phyloP scores from a whole-genome alignment of 2,888 invertebrate species.

The Reticulitermes lucifugus region DNA sequence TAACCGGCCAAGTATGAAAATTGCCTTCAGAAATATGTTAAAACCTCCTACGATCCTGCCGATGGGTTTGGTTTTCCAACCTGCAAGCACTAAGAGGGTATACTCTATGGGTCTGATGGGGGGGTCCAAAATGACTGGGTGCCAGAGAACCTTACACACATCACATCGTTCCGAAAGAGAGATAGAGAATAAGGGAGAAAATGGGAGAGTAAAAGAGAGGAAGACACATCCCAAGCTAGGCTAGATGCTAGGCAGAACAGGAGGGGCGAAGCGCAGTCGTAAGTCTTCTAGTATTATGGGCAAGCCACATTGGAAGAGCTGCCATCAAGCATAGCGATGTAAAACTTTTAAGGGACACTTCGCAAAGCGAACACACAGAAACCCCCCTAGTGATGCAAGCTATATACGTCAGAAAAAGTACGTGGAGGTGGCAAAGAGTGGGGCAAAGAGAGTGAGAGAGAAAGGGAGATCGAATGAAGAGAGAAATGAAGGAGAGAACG shows the following conservation, averaged over 20 bases:
- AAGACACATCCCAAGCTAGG: constrained; percentile 36
- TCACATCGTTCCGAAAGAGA: constrained; percentile 41
- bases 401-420: constrained; percentile 43
- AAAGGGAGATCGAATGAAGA: constrained; percentile 11
- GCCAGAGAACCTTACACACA: constrained; percentile 40
- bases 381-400: constrained; percentile 36
- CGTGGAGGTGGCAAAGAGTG: constrained; percentile 24
- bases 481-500: constrained; percentile 25
- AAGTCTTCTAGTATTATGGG: constrained; percentile 72
- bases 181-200: constrained; percentile 37
- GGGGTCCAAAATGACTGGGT: constrained; percentile 41
- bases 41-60: constrained; percentile 21
- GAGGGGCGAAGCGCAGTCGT: constrained; percentile 69
- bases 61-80: constrained; percentile 35
- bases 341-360: constrained; percentile 55
- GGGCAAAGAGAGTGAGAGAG: constrained; percentile 22
- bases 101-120: constrained; percentile 38
- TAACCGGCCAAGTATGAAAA: neutral
- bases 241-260: constrained; percentile 58
- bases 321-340: constrained; percentile 70
- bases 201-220: constrained; percentile 32
- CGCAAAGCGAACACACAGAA: constrained; percentile 45
- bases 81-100: constrained; percentile 41
- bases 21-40: constrained; percentile 17
- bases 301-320: constrained; percentile 75